Evolutionary conservation across 2,113 vertebrate genomes (phyloP), one percentile per base, ranked within the genome.

Genomic region (Redunca redunca): DNA sequence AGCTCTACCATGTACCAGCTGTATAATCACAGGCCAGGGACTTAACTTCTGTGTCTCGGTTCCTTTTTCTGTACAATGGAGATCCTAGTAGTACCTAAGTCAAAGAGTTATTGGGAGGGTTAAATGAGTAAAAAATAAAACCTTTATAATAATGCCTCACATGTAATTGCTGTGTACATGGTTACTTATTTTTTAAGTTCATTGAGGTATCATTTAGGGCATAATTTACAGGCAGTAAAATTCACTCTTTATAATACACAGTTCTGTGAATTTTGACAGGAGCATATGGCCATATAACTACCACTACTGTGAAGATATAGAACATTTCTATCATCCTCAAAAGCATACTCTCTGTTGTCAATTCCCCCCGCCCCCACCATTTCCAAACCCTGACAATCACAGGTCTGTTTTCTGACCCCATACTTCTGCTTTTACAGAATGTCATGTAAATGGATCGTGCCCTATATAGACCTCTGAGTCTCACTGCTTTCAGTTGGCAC

Each of bases 111-210:
- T 46, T 60, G 12, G 87, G 64, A 81, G 9, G 30, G 62, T 90
- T 90, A 77, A 89, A 46, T 95, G 53, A 94, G 4, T 89, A 19
- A 53, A 92, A 94, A 90, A 7, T 33, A 64, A 90, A 92, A 28
- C 7, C 8, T 48, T 96, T 92, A 60, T 58, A 57, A 90, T 60
- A 52, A 43, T 55, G 13, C 46, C 57, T 88, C 53, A 7, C 26
- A 88, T 0, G 0, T 36, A 55, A 60, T 33, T 74, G 23, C 64
- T 86, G 3, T 46, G 21, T n/a, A 53, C 16, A 26, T 43, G 48
- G 30, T 81, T 55, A 36, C 36, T 89, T 88, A 78, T 50, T 74
- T 94, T 78, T 12, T 40, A 77, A 21, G 17, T 95, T 92, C 95
- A 91, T 91, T 67, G 48, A 92, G 53, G 3, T 97, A 16, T 62